Conservation (phyloP, 2,888 invertebrate species). For the Agrochola macilenta region DNA sequence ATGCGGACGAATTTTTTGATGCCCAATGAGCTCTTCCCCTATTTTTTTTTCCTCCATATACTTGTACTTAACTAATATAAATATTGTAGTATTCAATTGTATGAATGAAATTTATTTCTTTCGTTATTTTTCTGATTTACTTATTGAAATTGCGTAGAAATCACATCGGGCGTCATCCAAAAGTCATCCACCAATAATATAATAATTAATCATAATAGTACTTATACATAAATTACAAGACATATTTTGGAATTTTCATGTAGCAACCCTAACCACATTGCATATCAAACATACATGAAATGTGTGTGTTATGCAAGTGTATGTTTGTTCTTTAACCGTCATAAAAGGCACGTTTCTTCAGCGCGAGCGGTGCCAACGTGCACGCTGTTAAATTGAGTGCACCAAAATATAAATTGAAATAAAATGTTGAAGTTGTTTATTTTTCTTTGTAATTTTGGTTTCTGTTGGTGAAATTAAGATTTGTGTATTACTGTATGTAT, state of each 20-base stretch:
- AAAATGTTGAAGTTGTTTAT: not conserved
- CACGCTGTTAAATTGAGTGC: conserved; percentile 29
- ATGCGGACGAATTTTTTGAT: too few relatives aligned
- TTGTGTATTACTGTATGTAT: not conserved
- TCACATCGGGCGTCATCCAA: not conserved
- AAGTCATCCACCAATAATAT: not conserved
- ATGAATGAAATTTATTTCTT: too few relatives aligned
- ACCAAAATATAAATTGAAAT: conserved; percentile 35
- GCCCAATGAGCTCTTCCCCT: too few relatives aligned
- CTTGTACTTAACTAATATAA: too few relatives aligned
- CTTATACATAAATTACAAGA: not conserved
- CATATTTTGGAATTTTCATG: not conserved
- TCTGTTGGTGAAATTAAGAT: not conserved
- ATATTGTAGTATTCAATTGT: too few relatives aligned
- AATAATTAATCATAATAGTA: too few relatives aligned
- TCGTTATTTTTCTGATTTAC: too few relatives aligned
- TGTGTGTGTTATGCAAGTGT: not conserved
- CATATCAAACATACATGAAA: too few relatives aligned
- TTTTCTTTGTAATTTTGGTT: conserved; percentile 12
- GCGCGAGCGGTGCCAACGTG: conserved; percentile 18
- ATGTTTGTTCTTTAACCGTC: conserved; percentile 1
- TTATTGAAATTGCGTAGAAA: not conserved
- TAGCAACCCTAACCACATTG: not conserved
- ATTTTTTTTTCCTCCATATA: too few relatives aligned
- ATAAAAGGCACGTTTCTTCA: conserved; percentile 31